These are phyloP conservation scores for Harpalus rufipes DNA, from an alignment of 2,888 invertebrate genomes.

Conservation along the genomic window DNA sequence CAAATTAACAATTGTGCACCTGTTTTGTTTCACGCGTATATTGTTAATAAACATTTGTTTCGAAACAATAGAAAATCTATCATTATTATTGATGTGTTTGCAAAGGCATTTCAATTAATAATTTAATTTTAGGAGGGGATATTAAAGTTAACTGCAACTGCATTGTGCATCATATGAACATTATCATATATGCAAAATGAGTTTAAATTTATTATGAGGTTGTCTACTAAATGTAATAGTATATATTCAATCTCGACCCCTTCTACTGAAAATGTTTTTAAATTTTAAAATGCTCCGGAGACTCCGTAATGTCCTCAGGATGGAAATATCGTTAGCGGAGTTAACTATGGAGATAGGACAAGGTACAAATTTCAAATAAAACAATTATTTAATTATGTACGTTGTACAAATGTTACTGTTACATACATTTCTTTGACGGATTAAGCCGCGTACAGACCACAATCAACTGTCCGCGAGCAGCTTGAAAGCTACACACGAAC, in stretches of 20 bases:
- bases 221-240: not conserved
- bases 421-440: too few species aligned
- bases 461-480: too few species aligned
- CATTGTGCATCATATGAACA: not conserved
- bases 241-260: not conserved
- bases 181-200: not conserved
- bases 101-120: not conserved
- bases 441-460: too few species aligned
- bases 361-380: not conserved
- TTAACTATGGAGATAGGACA: not conserved
- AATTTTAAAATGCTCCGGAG: not conserved
- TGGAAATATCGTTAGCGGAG: not conserved
- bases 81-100: too few species aligned
- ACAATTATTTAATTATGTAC: too few species aligned
- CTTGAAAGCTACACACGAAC: too few species aligned
- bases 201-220: not conserved
- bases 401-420: too few species aligned
- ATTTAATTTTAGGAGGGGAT: not conserved
- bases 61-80: too few species aligned
- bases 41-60: too few species aligned
- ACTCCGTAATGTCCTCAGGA: not conserved
- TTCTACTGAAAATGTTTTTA: slow-evolving; percentile 3
- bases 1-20: too few species aligned
- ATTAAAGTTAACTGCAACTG: not conserved
- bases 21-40: too few species aligned